These are phyloP conservation scores for Calidris pugnax DNA, from an alignment of 2,113 vertebrate species.

Conservation along the genomic window DNA sequence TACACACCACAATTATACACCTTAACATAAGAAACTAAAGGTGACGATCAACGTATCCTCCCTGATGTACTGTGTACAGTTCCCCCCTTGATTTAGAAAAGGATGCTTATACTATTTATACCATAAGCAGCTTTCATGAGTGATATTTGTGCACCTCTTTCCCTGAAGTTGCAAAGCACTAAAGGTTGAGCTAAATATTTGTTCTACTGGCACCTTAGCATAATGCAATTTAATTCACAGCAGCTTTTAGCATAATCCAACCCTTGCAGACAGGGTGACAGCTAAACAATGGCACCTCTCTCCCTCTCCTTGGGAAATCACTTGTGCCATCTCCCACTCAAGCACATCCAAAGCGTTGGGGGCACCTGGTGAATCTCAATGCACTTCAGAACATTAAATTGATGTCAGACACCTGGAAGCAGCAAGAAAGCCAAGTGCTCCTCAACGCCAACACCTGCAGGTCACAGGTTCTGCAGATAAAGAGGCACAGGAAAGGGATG, in stretches of 20 bases:
- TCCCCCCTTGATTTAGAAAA: background rate
- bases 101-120: background rate
- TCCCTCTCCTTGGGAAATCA: background rate
- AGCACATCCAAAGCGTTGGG: background rate
- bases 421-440: background rate
- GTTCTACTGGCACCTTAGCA: background rate
- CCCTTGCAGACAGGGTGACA: background rate
- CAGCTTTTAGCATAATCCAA: background rate
- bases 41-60: background rate
- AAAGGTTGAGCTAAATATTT: background rate
- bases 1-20: background rate
- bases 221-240: background rate
- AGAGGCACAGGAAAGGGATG: background rate
- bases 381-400: background rate
- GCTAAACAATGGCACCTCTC: background rate
- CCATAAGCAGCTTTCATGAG: background rate
- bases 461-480: background rate
- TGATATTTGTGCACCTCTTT: background rate
- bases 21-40: background rate
- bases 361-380: background rate
- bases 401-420: background rate
- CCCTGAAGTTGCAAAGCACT: too few species aligned
- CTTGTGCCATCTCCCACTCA: background rate
- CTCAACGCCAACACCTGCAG: background rate
- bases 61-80: background rate